Evolutionary conservation across 1,140 invertebrate species (phyloP).

Genomic region (Drosophila sulfurigaster): DNA sequence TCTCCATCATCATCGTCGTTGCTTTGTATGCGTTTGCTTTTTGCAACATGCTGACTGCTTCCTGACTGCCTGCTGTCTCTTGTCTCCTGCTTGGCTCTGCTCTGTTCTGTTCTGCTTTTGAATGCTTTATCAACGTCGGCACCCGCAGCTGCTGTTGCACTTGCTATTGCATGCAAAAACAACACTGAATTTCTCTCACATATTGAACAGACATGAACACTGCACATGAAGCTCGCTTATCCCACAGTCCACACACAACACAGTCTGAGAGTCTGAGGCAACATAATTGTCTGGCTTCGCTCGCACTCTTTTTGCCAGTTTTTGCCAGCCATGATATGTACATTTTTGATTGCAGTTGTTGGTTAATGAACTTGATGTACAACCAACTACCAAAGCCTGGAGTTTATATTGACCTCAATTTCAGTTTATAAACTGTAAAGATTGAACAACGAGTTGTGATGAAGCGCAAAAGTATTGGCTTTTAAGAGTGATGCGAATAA

Average conservation of each 20-base stretch:
- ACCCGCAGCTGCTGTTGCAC: slow-evolving; percentile 38
- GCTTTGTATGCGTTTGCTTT: slow-evolving; percentile 32
- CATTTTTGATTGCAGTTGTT: slow-evolving; percentile 52
- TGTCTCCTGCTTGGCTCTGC: neutral
- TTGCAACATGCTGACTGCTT: slow-evolving; percentile 36
- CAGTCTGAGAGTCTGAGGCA: slow-evolving; percentile 28
- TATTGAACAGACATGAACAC: slow-evolving; percentile 34
- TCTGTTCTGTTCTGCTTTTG: slow-evolving; percentile 15
- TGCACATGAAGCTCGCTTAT: slow-evolving; percentile 19
- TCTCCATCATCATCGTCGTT: slow-evolving; percentile 1
- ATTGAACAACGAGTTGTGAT: neutral
- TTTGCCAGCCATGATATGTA: slow-evolving; percentile 34
- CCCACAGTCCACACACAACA: neutral
- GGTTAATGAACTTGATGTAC: slow-evolving; percentile 45
- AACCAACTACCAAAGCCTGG: neutral
- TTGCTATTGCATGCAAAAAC: slow-evolving; percentile 29
- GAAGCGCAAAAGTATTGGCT: neutral
- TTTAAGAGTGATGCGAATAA: no score
- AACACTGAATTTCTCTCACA: slow-evolving; percentile 22
- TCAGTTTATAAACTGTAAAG: slow-evolving; percentile 10
- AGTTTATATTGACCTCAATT: slow-evolving; percentile 8
- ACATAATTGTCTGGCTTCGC: slow-evolving; percentile 46
- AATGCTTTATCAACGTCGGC: slow-evolving; percentile 53
- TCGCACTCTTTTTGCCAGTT: slow-evolving; percentile 32
- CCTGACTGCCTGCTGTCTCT: neutral